These are phyloP conservation scores for Argya squamiceps DNA, from an alignment of 2,797 vertebrate genomes.

Conservation along the genomic window DNA sequence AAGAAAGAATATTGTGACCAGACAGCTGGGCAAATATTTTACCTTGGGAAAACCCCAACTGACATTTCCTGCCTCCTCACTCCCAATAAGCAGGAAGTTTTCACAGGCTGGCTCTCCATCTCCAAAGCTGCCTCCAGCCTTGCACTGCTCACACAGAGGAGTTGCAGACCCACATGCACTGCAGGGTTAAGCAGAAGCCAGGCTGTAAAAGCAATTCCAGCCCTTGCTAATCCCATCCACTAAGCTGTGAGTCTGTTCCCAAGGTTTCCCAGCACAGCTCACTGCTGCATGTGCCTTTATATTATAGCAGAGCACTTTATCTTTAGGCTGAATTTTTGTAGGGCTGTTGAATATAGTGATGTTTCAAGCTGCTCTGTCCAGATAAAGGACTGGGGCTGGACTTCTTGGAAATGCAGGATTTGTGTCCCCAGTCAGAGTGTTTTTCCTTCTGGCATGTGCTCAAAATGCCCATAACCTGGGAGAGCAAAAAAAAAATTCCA, in stretches of 20 bases:
- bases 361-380: background rate
- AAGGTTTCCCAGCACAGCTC: background rate
- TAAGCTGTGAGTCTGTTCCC: background rate
- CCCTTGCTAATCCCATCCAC: slow-evolving; percentile 15
- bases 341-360: background rate
- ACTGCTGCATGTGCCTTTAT: background rate
- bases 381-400: background rate
- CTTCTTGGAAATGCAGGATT: background rate
- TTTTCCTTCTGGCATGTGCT: background rate
- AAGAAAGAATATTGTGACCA: background rate
- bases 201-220: slow-evolving; percentile 21
- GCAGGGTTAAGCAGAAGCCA: background rate
- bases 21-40: background rate
- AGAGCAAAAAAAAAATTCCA: background rate
- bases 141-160: background rate
- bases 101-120: background rate
- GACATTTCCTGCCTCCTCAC: background rate
- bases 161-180: background rate
- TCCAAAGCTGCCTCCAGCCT: background rate
- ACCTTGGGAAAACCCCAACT: background rate
- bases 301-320: background rate
- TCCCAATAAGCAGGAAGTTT: background rate
- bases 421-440: background rate
- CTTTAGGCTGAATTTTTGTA: background rate
- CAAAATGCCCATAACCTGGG: background rate